Conservation (phyloP, 2,797 vertebrate species). For the Cossypha dichroa region DNA sequence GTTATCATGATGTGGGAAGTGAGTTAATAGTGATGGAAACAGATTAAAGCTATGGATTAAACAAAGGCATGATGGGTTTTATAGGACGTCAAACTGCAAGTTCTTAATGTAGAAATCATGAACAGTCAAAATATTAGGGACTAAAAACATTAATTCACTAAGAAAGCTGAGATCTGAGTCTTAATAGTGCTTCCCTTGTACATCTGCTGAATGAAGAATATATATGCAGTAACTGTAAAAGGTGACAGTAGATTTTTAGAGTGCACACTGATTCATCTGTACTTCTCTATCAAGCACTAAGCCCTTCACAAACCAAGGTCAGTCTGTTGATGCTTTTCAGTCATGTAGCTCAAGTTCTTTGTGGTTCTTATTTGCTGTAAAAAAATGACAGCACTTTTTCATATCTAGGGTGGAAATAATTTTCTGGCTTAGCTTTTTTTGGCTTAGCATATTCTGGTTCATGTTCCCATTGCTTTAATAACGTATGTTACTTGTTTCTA, state of each 20-base stretch:
- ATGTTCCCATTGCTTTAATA: background rate
- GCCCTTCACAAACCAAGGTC: background rate
- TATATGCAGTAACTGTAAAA: background rate
- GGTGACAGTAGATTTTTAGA: background rate
- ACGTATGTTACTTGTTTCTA: background rate
- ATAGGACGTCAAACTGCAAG: background rate
- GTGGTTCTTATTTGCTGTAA: background rate
- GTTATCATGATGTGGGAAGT: background rate
- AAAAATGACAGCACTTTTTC: background rate
- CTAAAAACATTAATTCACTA: background rate
- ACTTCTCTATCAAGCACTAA: background rate
- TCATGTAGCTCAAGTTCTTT: background rate
- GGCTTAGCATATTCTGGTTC: background rate
- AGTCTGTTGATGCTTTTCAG: background rate
- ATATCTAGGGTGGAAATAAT: background rate
- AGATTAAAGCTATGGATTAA: slow-evolving; percentile 17
- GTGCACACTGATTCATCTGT: background rate
- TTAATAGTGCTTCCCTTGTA: background rate
- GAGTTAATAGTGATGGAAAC: background rate
- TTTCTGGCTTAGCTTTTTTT: background rate
- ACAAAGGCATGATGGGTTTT: background rate
- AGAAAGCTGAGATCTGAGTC: background rate
- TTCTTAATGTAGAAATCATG: background rate
- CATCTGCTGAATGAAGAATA: background rate
- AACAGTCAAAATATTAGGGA: background rate